Conservation (phyloP, 30 jellyfish, hydroid and myxozoan species). For the Rhopilema esculentum region DNA sequence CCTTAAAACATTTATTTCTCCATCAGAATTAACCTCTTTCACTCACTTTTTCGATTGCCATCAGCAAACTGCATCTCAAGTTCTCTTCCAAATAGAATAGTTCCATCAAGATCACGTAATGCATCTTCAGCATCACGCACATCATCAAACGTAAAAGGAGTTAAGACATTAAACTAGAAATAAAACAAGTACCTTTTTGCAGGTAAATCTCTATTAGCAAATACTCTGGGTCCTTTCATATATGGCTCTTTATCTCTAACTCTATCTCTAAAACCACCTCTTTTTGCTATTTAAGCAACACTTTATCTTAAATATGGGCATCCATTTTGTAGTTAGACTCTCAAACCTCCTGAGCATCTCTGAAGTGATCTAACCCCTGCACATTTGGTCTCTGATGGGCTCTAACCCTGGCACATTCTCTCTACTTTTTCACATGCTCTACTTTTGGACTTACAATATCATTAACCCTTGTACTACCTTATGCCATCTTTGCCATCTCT, state of each 20-base stretch:
- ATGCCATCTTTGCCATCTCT: background rate
- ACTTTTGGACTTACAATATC: background rate
- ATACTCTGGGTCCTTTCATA: background rate
- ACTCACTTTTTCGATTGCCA: constrained; percentile 96
- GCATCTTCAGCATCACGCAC: constrained; percentile 99
- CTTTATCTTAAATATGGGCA: background rate
- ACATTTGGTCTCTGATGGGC: background rate
- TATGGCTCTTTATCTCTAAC: too few species aligned
- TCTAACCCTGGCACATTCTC: background rate
- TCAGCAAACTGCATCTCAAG: constrained; percentile 89
- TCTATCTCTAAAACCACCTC: constrained; percentile 14
- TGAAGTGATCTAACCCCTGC: too few species aligned
- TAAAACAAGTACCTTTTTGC: constrained; percentile 2
- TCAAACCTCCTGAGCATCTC: too few species aligned
- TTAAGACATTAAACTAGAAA: constrained; percentile 21
- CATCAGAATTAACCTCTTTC: background rate
- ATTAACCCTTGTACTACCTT: background rate
- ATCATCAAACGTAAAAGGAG: constrained; percentile 81
- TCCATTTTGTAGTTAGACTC: too few species aligned
- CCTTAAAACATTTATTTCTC: background rate
- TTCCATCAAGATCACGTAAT: constrained; percentile 87
- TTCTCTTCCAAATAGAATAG: constrained; percentile 78
- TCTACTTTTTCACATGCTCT: constrained; percentile 13
- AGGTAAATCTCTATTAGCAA: background rate
- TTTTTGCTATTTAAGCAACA: background rate